Base-by-base conservation (phyloP, 2,888 invertebrate species). In the Caenorhabditis sulstoni region DNA sequence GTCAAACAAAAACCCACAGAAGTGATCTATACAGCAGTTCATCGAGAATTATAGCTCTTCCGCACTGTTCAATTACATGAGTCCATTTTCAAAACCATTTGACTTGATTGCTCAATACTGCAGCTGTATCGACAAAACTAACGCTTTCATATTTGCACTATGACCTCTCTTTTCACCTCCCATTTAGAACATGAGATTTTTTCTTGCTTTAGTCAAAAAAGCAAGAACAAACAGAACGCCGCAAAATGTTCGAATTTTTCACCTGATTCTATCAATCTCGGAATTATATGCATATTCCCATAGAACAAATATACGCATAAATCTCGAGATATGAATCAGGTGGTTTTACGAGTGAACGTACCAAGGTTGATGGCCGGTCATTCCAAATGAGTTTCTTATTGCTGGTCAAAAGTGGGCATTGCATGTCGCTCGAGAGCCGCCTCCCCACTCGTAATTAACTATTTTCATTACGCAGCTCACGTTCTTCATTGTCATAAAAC, bases 391-490 rank as follows among this genome's bases (percentile, higher is more conserved):
- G 61, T 70, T 70, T 70, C 61, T 70, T 70, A 70, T 61, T 59
- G 58, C 49, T 47, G 65, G 73, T 65, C 64, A 53, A 65, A 65
- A 65, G 64, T 62, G 53, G 73, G 37, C 73, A 41, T 73, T 47
- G 73, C 73, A 73, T 73, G 73, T 44, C 73, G 61, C 50, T 70
- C 22, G 45, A 62, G 64, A 73, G 64, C 57, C 58, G 12, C 23
- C 41, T 41, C 52, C 62, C 1, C 57, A 3, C 39, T 39, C 53
- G 35, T 66, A 74, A 74, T 74, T 74, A 74, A 74, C 59, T 59
- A 74, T 74, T 66, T 74, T 7, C 74, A 74, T 74, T 74, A 74
- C 74, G 74, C 74, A 47, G 59, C 74, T 65, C 74, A 74, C 74
- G 74, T 61, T 66, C 47, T 66, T 66, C 61, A 61, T 59, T 66